Base-by-base conservation (phyloP, 2,888 invertebrate species). In the Zonitis immaculata region DNA sequence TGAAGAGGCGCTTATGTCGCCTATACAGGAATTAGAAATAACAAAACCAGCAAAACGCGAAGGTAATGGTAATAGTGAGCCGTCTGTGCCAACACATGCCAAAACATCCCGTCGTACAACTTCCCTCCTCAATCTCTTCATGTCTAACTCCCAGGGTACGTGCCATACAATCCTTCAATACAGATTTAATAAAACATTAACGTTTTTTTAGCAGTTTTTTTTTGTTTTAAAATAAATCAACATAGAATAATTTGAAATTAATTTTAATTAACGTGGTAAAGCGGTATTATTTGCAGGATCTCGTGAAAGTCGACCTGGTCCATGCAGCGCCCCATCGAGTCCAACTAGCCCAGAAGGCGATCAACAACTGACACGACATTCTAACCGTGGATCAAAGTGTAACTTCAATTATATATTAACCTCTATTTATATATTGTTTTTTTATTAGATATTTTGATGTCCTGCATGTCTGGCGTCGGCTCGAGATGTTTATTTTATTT, bases 101-200 rank as follows among this genome's bases (percentile, higher is more conserved):
- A 89, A 89, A 82, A 85, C 89, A 76, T 91, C 91, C 77, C 89
- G 92, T 79, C 88, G 93, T 81, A 91, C 93, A 77, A 92, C 92
- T 77, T 94, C 93, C 78, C 87, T 94, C 78, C 85, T 94, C 79
- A 93, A 94, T 85, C 86, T 94, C 81, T 94, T 94, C 84, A 91
- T 92, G 82, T 91, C 92, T 79, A 92, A 91, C 82, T 91, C 92
- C 81, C 92, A 91, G 86, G 92, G 91, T 85, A 92, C 69, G 77
- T 76, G 71, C 62, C 52, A 59, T 57, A 48, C n/a, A 55, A 52
- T 52, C 39, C 39, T 39, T 18, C 39, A 20, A 11, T 11, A 39
- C 39, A 22, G 20, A 6, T 18, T 8, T n/a, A n/a, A n/a, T n/a
- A n/a, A 39, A 18, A 18, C 18, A 39, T 18, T 18, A 18, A 39